phyloP scores from a whole-genome alignment of 2,797 vertebrate genomes.

The Trachurus trachurus region DNA sequence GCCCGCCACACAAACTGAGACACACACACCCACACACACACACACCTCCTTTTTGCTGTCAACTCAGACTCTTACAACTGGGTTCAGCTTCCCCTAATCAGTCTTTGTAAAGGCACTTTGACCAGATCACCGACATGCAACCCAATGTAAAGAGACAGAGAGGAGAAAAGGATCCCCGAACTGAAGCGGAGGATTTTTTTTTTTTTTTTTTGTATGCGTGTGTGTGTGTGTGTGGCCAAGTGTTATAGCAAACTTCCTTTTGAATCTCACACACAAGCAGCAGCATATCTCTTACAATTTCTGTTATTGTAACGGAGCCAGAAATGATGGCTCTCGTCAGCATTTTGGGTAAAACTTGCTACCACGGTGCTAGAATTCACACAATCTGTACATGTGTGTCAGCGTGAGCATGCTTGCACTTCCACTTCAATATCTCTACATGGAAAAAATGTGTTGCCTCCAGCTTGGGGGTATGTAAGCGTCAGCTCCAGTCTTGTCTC shows the following conservation, averaged over 20 bases:
- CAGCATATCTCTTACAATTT: conserved; percentile 45
- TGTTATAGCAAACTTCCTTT: conserved; percentile 56
- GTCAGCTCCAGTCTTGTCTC: conserved; percentile 38
- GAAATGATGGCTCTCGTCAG: conserved; percentile 62
- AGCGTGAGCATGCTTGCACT: conserved; percentile 36
- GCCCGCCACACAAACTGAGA: conserved; percentile 18
- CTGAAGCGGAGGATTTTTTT: conserved; percentile 40
- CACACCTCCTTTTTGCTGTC: conserved; percentile 50
- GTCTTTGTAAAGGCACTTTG: conserved; percentile 74
- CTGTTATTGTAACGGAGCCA: conserved; percentile 56
- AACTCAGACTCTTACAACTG: conserved; percentile 61
- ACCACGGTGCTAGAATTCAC: conserved; percentile 78
- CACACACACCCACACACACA: conserved; percentile 8
- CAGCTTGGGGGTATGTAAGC: conserved; percentile 26
- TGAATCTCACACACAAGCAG: conserved; percentile 19
- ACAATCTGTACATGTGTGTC: conserved; percentile 66
- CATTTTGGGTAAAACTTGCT: conserved; percentile 66
- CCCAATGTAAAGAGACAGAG: conserved; percentile 81
- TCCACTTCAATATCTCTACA: conserved; percentile 47
- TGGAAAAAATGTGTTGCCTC: conserved; percentile 45
- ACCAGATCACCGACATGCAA: conserved; percentile 83
- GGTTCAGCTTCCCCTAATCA: conserved; percentile 52
- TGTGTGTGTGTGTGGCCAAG: conserved; percentile 36
- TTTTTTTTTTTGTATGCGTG: conserved; percentile 12
- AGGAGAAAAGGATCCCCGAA: conserved; percentile 76